Percentiles rank a stretch among this genome's conserved stretches.
Evolutionary conservation across 2,113 vertebrate genomes (phyloP).

Genomic region (Sula dactylatra): DNA sequence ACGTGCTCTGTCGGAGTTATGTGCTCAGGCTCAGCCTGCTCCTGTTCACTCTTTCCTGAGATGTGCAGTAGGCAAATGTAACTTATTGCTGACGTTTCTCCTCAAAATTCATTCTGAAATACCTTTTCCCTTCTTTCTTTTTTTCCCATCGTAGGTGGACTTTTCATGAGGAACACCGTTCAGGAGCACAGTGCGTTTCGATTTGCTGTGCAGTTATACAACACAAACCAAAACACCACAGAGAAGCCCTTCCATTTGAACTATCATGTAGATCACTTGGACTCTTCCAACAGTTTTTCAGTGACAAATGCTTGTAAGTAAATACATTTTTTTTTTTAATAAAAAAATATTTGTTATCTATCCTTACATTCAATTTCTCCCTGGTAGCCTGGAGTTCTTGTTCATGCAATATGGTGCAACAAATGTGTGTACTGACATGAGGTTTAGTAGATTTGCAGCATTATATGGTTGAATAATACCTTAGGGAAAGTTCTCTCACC

Average conservation of each 20-base stretch:
- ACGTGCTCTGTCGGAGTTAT: neutral
- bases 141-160: conserved; percentile 83
- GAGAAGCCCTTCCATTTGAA: conserved; percentile 99
- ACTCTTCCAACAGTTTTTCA: conserved; percentile 99
- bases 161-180: conserved; percentile 98
- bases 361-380: neutral
- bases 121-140: neutral
- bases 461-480: neutral
- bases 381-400: neutral
- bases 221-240: conserved; percentile 98
- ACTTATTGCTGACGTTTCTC: neutral
- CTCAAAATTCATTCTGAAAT: neutral
- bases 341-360: neutral
- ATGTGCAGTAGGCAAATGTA: neutral
- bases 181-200: conserved; percentile 99
- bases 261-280: conserved; percentile 98
- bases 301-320: conserved; percentile 99
- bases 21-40: neutral
- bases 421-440: neutral
- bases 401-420: neutral
- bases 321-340: conserved; percentile 11
- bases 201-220: conserved; percentile 99
- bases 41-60: neutral
- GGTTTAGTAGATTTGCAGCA: neutral
- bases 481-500: conserved; percentile 49